Evolutionary conservation across 2,888 invertebrate genomes (phyloP).

Genomic region (Cerastis leucographa): DNA sequence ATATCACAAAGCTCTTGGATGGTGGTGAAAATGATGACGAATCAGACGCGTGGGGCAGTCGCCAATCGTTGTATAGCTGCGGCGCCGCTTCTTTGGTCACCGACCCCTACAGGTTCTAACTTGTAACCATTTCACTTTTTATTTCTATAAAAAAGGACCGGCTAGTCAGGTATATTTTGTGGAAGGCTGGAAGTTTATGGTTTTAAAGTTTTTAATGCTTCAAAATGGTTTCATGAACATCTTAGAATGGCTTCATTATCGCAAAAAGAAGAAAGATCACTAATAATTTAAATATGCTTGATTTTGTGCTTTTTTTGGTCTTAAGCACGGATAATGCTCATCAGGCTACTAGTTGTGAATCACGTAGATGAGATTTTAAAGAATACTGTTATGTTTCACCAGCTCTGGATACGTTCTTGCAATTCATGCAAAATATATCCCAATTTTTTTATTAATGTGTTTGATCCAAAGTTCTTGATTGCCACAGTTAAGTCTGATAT

Average conservation of each 20-base stretch:
- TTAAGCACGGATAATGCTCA: background rate
- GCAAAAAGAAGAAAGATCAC: background rate
- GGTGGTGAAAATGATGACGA: slow-evolving; percentile 83
- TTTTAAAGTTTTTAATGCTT: slow-evolving; percentile 11
- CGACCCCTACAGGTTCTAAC: slow-evolving; percentile 88
- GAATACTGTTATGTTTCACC: background rate
- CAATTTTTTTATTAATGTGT: background rate
- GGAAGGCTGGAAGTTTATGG: slow-evolving; percentile 4
- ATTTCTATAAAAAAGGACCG: slow-evolving; percentile 71
- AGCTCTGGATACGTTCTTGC: background rate
- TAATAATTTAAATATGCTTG: background rate
- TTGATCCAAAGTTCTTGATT: background rate
- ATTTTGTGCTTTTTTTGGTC: background rate
- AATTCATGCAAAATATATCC: background rate
- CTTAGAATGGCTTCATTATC: background rate
- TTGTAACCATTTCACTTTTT: slow-evolving; percentile 89
- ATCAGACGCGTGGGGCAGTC: slow-evolving; percentile 83
- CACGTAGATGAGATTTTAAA: background rate
- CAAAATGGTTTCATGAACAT: background rate
- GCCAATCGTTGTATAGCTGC: slow-evolving; percentile 76
- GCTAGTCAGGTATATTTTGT: slow-evolving; percentile 30
- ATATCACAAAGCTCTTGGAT: slow-evolving; percentile 68
- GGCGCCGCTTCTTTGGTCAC: slow-evolving; percentile 80
- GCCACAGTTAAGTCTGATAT: background rate
- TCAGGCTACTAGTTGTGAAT: background rate